These are phyloP conservation scores for Antechinus flavipes DNA, from an alignment of 2,113 vertebrate genomes.

Conservation along the genomic window DNA sequence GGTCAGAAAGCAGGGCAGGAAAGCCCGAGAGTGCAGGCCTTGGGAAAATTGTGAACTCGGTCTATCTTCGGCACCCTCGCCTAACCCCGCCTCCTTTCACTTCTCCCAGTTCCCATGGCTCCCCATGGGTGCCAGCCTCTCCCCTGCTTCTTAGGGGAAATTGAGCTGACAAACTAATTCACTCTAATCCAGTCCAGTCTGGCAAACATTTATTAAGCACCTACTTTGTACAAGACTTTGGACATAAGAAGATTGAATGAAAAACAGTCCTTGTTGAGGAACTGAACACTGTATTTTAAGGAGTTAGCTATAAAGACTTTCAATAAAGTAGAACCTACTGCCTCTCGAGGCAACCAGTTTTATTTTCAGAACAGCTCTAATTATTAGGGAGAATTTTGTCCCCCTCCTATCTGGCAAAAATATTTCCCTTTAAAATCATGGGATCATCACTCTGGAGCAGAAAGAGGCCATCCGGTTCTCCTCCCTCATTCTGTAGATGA, in stretches of 20 bases:
- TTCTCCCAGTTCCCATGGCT: background rate
- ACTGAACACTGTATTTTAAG: background rate
- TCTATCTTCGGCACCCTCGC: background rate
- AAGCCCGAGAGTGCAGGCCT: background rate
- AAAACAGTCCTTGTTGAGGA: background rate
- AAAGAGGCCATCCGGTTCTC: background rate
- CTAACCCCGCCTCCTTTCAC: background rate
- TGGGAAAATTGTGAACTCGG: background rate
- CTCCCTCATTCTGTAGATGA: background rate
- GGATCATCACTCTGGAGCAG: background rate
- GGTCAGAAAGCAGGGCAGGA: background rate
- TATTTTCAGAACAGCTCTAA: background rate
- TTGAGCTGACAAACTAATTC: background rate
- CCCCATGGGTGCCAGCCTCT: background rate
- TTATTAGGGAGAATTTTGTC: background rate
- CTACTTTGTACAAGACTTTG: background rate
- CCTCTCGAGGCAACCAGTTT: background rate
- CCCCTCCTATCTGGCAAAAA: background rate
- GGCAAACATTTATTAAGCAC: background rate
- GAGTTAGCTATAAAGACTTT: background rate
- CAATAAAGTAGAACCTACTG: background rate
- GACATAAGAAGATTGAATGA: background rate
- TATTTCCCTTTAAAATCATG: background rate
- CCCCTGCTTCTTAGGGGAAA: background rate
- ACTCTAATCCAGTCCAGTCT: background rate